Percentiles rank a stretch among this genome's conserved stretches.
Conservation (phyloP, 2,113 vertebrate species). For the Podarcis muralis region DNA sequence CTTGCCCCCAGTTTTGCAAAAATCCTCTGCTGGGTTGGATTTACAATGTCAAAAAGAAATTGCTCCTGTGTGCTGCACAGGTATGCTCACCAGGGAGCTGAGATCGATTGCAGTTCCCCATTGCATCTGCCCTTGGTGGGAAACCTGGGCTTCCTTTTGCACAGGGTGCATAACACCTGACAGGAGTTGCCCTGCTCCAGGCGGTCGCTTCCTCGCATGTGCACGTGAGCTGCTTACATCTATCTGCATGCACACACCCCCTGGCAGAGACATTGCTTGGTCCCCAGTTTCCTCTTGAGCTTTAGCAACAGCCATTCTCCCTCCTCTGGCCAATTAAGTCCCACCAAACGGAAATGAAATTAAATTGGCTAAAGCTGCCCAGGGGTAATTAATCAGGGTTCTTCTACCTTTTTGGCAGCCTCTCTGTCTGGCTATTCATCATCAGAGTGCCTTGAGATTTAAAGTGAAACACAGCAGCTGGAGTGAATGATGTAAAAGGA, state of each 20-base stretch:
- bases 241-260: not conserved
- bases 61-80: too few species aligned
- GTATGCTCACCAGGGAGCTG: not conserved
- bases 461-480: conserved; percentile 4
- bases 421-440: conserved; percentile 21
- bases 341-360: conserved; percentile 35
- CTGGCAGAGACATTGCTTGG: not conserved
- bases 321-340: conserved; percentile 22
- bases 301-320: conserved; percentile 25
- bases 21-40: not conserved
- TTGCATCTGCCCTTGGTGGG: not conserved
- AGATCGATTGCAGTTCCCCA: not conserved
- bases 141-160: not conserved
- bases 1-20: not conserved
- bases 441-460: conserved; percentile 20
- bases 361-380: conserved; percentile 15
- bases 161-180: not conserved
- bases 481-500: conserved; percentile 16
- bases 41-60: not conserved
- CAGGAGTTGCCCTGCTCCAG: not conserved
- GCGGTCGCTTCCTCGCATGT: not conserved
- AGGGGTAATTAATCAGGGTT: conserved; percentile 31
- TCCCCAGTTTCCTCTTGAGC: not conserved
- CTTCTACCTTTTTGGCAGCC: conserved; percentile 25
- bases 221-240: not conserved